Percentiles rank a stretch among this genome's conserved stretches.
Conservation (phyloP, 2,888 invertebrate genomes). For the Agapetus fuscipes region DNA sequence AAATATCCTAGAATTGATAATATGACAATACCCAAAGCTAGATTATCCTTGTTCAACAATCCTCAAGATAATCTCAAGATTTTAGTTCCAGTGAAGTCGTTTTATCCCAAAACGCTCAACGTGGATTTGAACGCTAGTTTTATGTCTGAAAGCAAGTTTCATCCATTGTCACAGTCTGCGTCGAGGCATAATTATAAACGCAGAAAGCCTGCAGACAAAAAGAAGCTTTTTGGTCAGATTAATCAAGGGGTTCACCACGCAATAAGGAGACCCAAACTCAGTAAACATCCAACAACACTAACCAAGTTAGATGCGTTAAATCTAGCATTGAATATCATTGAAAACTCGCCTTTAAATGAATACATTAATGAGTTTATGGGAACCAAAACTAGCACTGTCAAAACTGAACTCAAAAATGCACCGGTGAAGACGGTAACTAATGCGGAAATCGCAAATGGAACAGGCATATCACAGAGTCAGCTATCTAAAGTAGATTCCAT, state of each 20-base stretch:
- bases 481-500: slow-evolving; percentile 19
- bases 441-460: slow-evolving; percentile 1
- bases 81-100: slow-evolving; percentile 43
- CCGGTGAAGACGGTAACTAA: not conserved
- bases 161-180: not conserved
- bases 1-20: slow-evolving; percentile 35
- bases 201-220: slow-evolving; percentile 12
- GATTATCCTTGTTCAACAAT: slow-evolving; percentile 37
- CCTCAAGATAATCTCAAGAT: slow-evolving; percentile 34
- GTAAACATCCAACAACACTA: slow-evolving; percentile 23
- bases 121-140: slow-evolving; percentile 34
- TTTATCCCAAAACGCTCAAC: slow-evolving; percentile 39
- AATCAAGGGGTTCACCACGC: slow-evolving; percentile 56
- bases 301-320: slow-evolving; percentile 24
- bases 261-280: slow-evolving; percentile 50
- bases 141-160: not conserved
- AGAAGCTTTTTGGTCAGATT: slow-evolving; percentile 41
- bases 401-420: not conserved
- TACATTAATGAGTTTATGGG: slow-evolving; percentile 23
- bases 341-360: slow-evolving; percentile 25
- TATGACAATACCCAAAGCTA: slow-evolving; percentile 34
- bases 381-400: not conserved
- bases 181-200: too few species aligned
- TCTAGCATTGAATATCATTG: slow-evolving; percentile 26
- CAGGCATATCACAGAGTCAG: slow-evolving; percentile 15